Conservation (phyloP, 2,797 vertebrate species). For the Pseudochromis fuscus region DNA sequence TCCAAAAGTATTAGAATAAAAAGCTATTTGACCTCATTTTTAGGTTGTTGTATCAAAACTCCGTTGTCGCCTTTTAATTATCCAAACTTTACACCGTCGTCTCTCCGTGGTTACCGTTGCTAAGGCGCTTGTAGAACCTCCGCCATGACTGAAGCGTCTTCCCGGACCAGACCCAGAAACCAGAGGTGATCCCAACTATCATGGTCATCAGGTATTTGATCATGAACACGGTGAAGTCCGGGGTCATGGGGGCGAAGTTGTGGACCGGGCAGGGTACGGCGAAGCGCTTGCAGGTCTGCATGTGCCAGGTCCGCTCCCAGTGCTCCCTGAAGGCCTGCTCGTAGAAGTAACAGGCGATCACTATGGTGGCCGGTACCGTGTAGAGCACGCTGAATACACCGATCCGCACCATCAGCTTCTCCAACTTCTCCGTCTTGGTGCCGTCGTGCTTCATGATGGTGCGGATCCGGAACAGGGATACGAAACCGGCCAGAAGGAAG, state of each 20-base stretch:
- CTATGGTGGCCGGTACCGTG: constrained; percentile 97
- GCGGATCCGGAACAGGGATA: constrained; percentile 96
- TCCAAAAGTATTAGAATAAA: constrained; percentile 62
- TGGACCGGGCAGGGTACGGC: constrained; percentile 92
- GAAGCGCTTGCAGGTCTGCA: constrained; percentile 95
- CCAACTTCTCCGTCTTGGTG: constrained; percentile 98
- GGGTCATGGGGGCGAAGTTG: constrained; percentile 94
- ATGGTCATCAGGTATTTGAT: constrained; percentile 99
- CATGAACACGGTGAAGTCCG: constrained; percentile 99
- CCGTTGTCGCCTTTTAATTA: background rate
- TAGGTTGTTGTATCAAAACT: constrained; percentile 32
- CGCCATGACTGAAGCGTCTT: constrained; percentile 99
- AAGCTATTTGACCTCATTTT: constrained; percentile 75
- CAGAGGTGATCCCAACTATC: constrained; percentile 99
- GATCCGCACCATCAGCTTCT: constrained; percentile 98
- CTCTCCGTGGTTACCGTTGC: constrained; percentile 95
- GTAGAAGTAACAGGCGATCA: constrained; percentile 98
- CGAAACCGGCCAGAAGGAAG: constrained; percentile 98
- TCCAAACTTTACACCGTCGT: constrained; percentile 90
- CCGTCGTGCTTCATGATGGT: constrained; percentile 99
- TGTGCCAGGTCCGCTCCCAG: constrained; percentile 97
- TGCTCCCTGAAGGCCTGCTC: constrained; percentile 98
- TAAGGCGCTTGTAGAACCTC: constrained; percentile 95
- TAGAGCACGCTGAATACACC: constrained; percentile 98
- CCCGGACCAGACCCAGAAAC: constrained; percentile 99